Evolutionary conservation across 2,113 vertebrate species (phyloP).

Genomic region (Gymnarchus niloticus): DNA sequence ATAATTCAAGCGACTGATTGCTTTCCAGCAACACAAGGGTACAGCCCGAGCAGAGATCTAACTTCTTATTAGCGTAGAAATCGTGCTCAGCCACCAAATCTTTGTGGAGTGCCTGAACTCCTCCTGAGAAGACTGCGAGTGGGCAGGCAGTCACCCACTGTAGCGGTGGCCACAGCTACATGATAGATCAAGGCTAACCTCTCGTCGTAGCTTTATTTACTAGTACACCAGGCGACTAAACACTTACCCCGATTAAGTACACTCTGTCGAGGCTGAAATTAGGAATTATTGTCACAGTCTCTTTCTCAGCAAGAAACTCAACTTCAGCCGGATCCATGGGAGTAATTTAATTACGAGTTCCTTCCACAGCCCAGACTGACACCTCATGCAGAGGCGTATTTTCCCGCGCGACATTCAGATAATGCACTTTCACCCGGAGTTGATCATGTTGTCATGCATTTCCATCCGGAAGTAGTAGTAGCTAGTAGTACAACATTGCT

Average conservation of each 20-base stretch:
- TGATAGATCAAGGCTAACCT: not conserved
- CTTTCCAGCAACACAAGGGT: not conserved
- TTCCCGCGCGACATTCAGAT: slow-evolving; percentile 30
- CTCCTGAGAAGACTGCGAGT: no score
- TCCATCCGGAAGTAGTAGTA: not conserved
- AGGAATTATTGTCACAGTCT: slow-evolving; percentile 83
- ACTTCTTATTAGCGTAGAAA: no score
- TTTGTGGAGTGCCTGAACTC: no score
- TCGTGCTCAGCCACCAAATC: no score
- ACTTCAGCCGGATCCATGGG: slow-evolving; percentile 82
- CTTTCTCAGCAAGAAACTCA: slow-evolving; percentile 89
- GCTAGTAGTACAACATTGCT: no score
- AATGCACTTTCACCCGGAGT: not conserved
- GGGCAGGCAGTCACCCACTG: no score
- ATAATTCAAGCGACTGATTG: no score
- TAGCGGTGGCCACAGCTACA: no score
- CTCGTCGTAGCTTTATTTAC: not conserved
- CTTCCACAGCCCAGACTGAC: no score
- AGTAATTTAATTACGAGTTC: no score
- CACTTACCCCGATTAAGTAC: slow-evolving; percentile 84
- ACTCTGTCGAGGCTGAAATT: slow-evolving; percentile 91
- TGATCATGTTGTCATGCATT: not conserved
- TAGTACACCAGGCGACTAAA: not conserved
- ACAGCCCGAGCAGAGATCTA: not conserved
- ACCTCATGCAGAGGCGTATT: not conserved